These are phyloP conservation scores for Esperia sulphurella DNA, from an alignment of 2,888 invertebrate genomes.

Conservation along the genomic window DNA sequence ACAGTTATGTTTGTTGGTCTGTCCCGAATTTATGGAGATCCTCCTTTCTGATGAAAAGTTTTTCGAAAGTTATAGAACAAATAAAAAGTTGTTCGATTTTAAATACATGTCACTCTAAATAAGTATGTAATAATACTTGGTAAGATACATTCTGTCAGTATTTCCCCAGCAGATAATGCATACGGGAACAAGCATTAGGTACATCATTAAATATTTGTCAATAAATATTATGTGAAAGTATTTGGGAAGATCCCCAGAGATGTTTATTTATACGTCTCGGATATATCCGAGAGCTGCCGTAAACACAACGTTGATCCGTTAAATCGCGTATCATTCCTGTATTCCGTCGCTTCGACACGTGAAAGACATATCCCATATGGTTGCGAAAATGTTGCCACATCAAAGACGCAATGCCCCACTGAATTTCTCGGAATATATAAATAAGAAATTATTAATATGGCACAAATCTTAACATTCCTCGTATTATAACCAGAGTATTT, in stretches of 20 bases:
- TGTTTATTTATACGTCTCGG: slow-evolving; percentile 24
- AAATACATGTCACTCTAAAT: no score
- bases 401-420: slow-evolving; percentile 37
- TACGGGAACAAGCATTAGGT: background rate
- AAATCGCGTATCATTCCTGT: slow-evolving; percentile 49
- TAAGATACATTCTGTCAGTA: no score
- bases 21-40: no score
- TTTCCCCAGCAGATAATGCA: no score
- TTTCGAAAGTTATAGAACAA: no score
- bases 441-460: slow-evolving; percentile 16
- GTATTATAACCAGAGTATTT: no score
- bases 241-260: slow-evolving; percentile 10
- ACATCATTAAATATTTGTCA: background rate
- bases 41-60: no score
- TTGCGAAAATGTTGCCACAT: slow-evolving; percentile 49
- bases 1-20: no score
- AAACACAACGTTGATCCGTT: slow-evolving; percentile 49
- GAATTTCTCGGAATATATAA: slow-evolving; percentile 32
- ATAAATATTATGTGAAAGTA: slow-evolving; percentile 7
- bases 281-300: slow-evolving; percentile 31
- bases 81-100: no score
- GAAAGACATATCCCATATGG: slow-evolving; percentile 58
- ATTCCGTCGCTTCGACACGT: slow-evolving; percentile 48
- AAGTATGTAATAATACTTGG: no score
- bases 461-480: no score